These are phyloP conservation scores for Tridacna gigas DNA, from an alignment of 2,888 invertebrate species.

Conservation along the genomic window DNA sequence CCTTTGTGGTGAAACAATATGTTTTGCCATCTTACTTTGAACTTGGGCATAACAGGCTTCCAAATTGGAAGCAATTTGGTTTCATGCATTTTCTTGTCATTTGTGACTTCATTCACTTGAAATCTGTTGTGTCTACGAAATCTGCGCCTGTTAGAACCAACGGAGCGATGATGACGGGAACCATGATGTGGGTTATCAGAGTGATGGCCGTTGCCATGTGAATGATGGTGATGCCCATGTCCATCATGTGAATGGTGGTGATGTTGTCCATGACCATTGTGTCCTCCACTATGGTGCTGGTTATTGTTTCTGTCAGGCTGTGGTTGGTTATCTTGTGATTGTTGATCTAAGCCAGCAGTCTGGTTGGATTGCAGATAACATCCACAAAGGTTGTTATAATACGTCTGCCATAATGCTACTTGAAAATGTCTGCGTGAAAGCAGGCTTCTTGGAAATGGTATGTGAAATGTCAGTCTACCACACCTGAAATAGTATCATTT, in stretches of 20 bases:
- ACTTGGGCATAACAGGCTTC: neutral
- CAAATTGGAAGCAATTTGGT: no score
- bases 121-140: neutral
- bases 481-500: conserved; percentile 71
- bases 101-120: no score
- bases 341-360: neutral
- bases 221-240: neutral
- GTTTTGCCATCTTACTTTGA: neutral
- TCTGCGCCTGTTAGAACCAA: neutral
- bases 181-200: neutral
- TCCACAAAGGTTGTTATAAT: conserved; percentile 60
- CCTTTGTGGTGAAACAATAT: neutral
- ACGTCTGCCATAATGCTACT: conserved; percentile 59
- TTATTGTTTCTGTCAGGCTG: neutral
- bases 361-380: conserved; percentile 35
- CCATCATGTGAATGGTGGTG: neutral
- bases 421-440: conserved; percentile 59
- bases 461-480: conserved; percentile 74
- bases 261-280: neutral
- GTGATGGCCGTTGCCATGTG: neutral
- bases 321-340: neutral
- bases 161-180: conserved; percentile 3
- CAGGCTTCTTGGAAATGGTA: conserved; percentile 74
- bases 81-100: no score
- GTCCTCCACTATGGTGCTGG: neutral